Percentiles rank a stretch among this genome's conserved stretches.
These are phyloP conservation scores for Microcebus griseorufus DNA, from an alignment of 2,113 vertebrate species.

Conservation along the genomic window DNA sequence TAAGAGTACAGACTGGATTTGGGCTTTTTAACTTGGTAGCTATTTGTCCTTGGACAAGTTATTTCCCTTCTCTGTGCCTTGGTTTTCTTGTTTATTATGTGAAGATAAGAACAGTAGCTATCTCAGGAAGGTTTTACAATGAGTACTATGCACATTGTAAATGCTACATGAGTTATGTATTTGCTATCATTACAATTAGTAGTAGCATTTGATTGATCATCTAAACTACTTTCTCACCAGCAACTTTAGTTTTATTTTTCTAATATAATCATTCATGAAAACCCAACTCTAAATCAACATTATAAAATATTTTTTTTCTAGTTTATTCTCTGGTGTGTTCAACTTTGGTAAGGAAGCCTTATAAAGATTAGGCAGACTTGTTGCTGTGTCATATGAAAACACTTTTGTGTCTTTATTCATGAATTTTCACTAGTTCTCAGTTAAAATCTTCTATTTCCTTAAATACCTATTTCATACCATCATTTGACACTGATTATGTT, in stretches of 20 bases:
- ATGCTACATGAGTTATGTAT: neutral
- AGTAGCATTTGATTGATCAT: neutral
- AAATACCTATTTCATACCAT: neutral
- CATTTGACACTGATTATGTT: neutral
- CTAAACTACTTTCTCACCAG: neutral
- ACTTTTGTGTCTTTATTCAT: neutral
- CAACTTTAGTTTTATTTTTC: neutral
- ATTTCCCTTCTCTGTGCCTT: neutral
- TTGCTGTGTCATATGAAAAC: neutral
- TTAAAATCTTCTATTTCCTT: neutral
- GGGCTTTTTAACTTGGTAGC: neutral
- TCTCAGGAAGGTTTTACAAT: neutral
- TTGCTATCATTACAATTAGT: neutral
- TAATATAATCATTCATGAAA: neutral
- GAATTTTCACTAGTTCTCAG: neutral
- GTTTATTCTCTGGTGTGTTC: too few relatives aligned
- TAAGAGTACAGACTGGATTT: neutral
- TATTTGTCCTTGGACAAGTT: neutral
- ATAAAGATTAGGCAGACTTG: neutral
- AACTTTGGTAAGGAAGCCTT: neutral
- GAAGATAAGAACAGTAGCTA: neutral
- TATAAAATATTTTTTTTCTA: neutral
- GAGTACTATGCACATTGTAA: too few relatives aligned
- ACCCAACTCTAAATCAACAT: neutral
- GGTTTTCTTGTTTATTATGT: neutral